A percentile compares a stretch with the other conserved stretches of the same genome.
phyloP scores from a whole-genome alignment of 2,888 invertebrate species.

The Platypus cylindrus region DNA sequence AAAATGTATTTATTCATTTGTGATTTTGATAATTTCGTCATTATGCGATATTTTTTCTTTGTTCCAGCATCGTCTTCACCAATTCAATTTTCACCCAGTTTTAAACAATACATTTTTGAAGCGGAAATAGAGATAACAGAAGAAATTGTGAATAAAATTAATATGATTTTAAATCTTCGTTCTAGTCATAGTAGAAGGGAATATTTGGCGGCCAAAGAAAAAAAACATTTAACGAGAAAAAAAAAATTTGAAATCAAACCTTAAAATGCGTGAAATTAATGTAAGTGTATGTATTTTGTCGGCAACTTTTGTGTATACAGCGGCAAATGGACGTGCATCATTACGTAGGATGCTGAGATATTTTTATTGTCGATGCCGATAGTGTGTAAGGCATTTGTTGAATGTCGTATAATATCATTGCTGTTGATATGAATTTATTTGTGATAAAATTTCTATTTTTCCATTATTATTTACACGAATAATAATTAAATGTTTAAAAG shows the following conservation, averaged over 20 bases:
- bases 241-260: conserved; percentile 11
- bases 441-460: no score
- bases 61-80: conserved; percentile 20
- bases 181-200: conserved; percentile 70
- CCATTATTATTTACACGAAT: no score
- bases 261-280: no score
- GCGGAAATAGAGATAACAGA: conserved; percentile 60
- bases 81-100: conserved; percentile 43
- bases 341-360: no score
- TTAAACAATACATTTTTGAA: conserved; percentile 83
- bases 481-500: no score
- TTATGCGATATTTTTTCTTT: conserved; percentile 2
- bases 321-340: no score
- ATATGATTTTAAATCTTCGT: conserved; percentile 71
- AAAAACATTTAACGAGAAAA: conserved; percentile 49
- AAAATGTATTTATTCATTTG: conserved; percentile 4
- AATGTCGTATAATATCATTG: no score
- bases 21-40: background rate
- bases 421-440: no score
- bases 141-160: conserved; percentile 79
- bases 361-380: no score
- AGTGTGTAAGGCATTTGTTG: no score
- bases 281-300: background rate
- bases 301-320: background rate
- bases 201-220: conserved; percentile 64